Base-by-base conservation (phyloP, 2,113 vertebrate species). In the Coracopsis vasa region DNA sequence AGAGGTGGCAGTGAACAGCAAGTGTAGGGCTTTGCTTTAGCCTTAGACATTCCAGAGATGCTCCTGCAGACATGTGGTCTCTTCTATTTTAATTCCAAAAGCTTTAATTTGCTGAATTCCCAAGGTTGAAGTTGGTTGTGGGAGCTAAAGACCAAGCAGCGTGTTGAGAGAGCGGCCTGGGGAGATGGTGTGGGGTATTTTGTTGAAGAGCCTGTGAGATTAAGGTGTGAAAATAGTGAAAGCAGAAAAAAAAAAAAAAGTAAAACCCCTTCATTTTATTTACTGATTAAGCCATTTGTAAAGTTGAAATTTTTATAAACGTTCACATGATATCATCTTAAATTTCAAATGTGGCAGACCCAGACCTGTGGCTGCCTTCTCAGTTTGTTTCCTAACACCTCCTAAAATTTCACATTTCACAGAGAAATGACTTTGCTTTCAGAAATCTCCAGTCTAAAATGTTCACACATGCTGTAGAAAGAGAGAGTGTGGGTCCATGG, bases 301-400 rank as follows among this genome's bases (percentile, higher is more conserved):
- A 91, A 87, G 64, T 31, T 81, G 65, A 84, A 74, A 86, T 47
- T 53, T 69, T 85, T 82, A 88, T 92, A 79, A 74, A 80, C 61
- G 28, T 83, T 90, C 78, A 35, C 90, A 64, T 19, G 25, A 2
- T 50, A 71, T 50, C 56, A 61, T 90, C 82, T 92, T 79, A 82
- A 69, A 85, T 81, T 92, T 89, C n/a, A 74, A 64, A 92, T 28
- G 77, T 84, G 86, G n/a, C 58, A 94, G 94, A 83, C 53, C 82
- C 58, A 94, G 95, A 86, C 54, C 86, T 67, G 20, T 71, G 73
- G 10, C 70, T 80, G 42, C 80, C 69, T 92, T 90, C 66, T 44
- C 61, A 16, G 39, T 61, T 86, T 70, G 48, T 77, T 90, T 88
- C 51, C 65, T 70, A 92, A 82, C 71, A 56, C 53, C 28, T 83